Evolutionary conservation across 2,113 vertebrate species (phyloP), one percentile per base, ranked within the genome.

Genomic region (Puffinus mauretanicus): DNA sequence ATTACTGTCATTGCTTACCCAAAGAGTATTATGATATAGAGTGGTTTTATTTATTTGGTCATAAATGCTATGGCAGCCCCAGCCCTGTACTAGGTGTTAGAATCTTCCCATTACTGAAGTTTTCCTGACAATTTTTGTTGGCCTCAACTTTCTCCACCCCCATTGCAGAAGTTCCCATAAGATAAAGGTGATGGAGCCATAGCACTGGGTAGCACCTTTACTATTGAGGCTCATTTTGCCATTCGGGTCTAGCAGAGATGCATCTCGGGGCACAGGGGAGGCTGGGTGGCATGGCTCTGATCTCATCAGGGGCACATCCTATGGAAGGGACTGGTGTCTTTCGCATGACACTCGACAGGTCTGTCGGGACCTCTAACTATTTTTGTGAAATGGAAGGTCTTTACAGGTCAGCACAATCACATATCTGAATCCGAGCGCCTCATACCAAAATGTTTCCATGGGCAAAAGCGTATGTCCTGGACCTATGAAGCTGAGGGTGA

Each of bases 271-370:
- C 7, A 6, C 4, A 1, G 13, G 38, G 34, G 13, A 27, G 21
- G 29, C 19, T 34, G 11, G 1, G 1, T 42, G 47, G 18, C 5
- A 4, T 11, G 16, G 19, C 72, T 69, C 62, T 60, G 75, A 21
- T 47, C 44, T 76, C 40, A 17, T 14, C n/a, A 27, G 8, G 13
- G 8, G 7, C 20, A 13, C 26, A 9, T 25, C 61, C 57, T 18
- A 0, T 34, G 62, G 38, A 36, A 52, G 7, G 57, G 19, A 16
- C 7, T 14, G 49, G 5, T 49, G 29, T 26, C 4, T 49, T 32
- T 9, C 10, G 16, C 8, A 1, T 52, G 22, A 36, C 55, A 15
- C 27, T 44, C 0, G 0, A 11, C 10, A n/a, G 3, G 38, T 52
- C 36, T 24, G 19, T 36, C 14, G 22, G 29, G 36, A 22, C 29